Conservation (phyloP, 2,797 vertebrate genomes). For the Eulemur rubriventer region DNA sequence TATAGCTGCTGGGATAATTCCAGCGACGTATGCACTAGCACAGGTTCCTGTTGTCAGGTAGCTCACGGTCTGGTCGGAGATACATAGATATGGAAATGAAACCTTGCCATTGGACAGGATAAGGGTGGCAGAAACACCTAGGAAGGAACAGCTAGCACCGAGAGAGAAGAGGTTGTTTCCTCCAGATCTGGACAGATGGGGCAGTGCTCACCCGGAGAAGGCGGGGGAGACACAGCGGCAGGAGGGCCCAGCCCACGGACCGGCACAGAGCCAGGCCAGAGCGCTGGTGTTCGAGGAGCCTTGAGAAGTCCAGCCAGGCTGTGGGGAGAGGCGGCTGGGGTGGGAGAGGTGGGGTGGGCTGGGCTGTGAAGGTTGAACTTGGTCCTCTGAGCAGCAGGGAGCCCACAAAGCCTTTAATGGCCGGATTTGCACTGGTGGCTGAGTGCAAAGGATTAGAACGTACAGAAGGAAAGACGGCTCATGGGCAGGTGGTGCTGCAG, state of each 20-base stretch:
- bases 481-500: accelerated
- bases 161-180: background rate
- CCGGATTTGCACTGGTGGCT: background rate
- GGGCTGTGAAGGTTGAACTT: background rate
- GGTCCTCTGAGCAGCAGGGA: background rate
- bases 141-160: background rate
- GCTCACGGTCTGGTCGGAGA: background rate
- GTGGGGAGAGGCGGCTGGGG: background rate
- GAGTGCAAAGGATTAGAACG: background rate
- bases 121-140: background rate
- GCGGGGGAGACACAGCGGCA: background rate
- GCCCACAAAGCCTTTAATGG: background rate
- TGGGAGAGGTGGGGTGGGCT: background rate
- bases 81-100: background rate
- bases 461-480: background rate
- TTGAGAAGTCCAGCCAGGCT: background rate
- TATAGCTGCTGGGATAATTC: background rate
- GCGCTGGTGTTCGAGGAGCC: background rate
- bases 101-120: background rate
- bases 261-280: background rate
- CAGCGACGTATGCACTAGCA: background rate
- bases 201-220: background rate
- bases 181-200: background rate
- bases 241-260: background rate
- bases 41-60: background rate